Evolutionary conservation across 2,888 invertebrate species (phyloP), one percentile per base, ranked within the genome.

Genomic region (Troglohyphantes excavatus): DNA sequence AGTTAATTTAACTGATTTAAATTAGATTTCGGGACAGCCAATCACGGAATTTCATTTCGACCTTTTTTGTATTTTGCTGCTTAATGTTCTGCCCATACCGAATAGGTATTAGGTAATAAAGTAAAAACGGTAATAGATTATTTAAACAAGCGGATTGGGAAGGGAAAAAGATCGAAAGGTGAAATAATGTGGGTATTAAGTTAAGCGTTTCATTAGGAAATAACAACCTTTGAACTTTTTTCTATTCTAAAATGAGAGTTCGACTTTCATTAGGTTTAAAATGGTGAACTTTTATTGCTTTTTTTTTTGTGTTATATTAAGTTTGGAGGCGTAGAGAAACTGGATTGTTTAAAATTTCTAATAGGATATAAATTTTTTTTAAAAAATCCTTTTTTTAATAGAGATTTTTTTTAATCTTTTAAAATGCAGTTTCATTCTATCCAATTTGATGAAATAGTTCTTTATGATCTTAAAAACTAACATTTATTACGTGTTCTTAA

Each of bases 1-100:
- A 89, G 82, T 82, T 89, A 89, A 89, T 89, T 89, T 82, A 68
- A 63, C 46, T 68, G 88, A 59, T 76, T 89, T 70, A 89, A 89
- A 89, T 89, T 89, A 89, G 82, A 89, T 76, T 89, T 82, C 68
- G 33, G 75, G 73, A n/a, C 46, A 70, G n/a, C 81, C 59, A 81
- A 82, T 89, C 81, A 82, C 76, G 26, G 23, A 33, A 17, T 46
- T 29, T 68, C 53, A 53, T 53, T 53, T 53, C 5, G 17, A 46
- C 17, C 2, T 53, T 53, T 53, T 53, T 53, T 53, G 9, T 53
- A n/a, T 13, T 7, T 46, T 46, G 33, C 59, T 46, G 0, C 61
- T 85, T 53, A 67, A 67, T n/a, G n/a, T 67, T 75, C 63, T 53
- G 29, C 75, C 68, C 53, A 85, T 85, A 23, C 72, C 65, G 72